A percentile compares a stretch with the other conserved stretches of the same genome.
These are phyloP conservation scores for Ypsolopha sequella DNA, from an alignment of 2,888 invertebrate species.

Conservation along the genomic window DNA sequence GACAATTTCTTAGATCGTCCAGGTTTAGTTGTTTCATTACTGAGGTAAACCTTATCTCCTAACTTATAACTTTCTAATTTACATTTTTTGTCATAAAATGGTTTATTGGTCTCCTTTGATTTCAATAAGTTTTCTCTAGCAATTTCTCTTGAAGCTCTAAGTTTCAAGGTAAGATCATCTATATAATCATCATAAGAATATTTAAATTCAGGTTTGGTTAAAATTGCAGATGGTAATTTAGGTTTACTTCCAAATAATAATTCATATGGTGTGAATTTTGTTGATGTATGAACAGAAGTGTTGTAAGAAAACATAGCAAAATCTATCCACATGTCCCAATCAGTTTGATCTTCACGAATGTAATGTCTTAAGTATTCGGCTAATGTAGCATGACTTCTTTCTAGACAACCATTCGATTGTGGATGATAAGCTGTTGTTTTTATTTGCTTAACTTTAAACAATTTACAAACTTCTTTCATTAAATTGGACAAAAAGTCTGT, in stretches of 20 bases:
- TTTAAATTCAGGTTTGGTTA: too few species aligned
- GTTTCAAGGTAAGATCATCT: slow-evolving; percentile 16
- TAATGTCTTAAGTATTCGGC: slow-evolving; percentile 30
- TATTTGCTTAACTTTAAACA: slow-evolving; percentile 24
- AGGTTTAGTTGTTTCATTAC: slow-evolving; percentile 1
- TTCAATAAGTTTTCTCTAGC: slow-evolving; percentile 14
- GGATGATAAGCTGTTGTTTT: slow-evolving; percentile 22
- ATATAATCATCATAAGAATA: too few species aligned
- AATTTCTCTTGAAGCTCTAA: slow-evolving; percentile 12
- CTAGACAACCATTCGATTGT: slow-evolving; percentile 24
- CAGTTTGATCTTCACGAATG: slow-evolving; percentile 20
- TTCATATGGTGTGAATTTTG: slow-evolving; percentile 18
- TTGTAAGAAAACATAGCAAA: slow-evolving; percentile 12
- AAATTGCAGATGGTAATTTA: slow-evolving; percentile 18
- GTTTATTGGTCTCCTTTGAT: slow-evolving; percentile 4
- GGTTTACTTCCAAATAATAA: slow-evolving; percentile 23
- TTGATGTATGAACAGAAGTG: too few species aligned
- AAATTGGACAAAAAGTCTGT: slow-evolving; percentile 26
- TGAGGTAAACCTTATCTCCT: too few species aligned
- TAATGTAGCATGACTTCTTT: slow-evolving; percentile 22
- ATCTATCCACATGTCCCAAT: slow-evolving; percentile 27
- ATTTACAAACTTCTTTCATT: slow-evolving; percentile 22
- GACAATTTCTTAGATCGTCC: slow-evolving; percentile 11
- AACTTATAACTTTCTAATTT: too few species aligned
- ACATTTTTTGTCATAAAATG: background rate